A percentile compares a stretch with the other conserved stretches of the same genome.
phyloP scores from a whole-genome alignment of 2,113 vertebrate genomes.

The Phodopus roborovskii region DNA sequence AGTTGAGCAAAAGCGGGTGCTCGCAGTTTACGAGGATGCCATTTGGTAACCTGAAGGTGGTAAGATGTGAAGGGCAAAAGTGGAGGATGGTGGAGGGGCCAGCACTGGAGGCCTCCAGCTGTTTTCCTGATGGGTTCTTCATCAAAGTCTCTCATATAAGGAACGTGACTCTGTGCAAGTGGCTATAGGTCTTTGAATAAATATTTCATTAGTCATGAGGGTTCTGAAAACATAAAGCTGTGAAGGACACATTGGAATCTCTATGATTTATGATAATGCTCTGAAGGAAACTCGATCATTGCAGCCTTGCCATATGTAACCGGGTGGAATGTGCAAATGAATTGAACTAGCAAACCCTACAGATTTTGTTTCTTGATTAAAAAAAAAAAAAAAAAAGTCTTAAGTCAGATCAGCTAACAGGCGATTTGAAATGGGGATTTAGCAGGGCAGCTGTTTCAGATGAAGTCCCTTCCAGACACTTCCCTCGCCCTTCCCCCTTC shows the following conservation, averaged over 20 bases:
- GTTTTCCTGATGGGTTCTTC: conserved; percentile 69
- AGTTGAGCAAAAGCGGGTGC: conserved; percentile 47
- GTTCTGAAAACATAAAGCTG: conserved; percentile 82
- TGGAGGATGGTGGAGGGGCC: not conserved
- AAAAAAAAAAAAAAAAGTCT: conserved; percentile 76
- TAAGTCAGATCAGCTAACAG: conserved; percentile 81
- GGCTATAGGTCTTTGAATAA: conserved; percentile 75
- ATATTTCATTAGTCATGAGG: conserved; percentile 82
- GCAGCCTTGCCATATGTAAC: conserved; percentile 71
- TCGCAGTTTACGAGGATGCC: conserved; percentile 67
- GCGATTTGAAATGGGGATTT: conserved; percentile 80
- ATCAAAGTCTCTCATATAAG: conserved; percentile 65
- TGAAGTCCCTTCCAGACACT: conserved; percentile 76
- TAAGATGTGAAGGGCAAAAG: conserved; percentile 73
- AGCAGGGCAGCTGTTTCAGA: conserved; percentile 79
- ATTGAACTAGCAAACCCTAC: conserved; percentile 69
- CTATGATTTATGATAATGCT: conserved; percentile 81
- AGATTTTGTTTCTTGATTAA: conserved; percentile 82
- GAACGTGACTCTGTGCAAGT: conserved; percentile 74
- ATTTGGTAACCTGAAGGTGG: conserved; percentile 78
- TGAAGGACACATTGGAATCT: conserved; percentile 79
- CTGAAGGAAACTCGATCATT: conserved; percentile 79
- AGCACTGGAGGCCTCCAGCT: conserved; percentile 58
- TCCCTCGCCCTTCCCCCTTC: conserved; percentile 62
- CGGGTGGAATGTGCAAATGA: conserved; percentile 80